Conservation (phyloP, 2,113 vertebrate species). For the Laticauda laticaudata region DNA sequence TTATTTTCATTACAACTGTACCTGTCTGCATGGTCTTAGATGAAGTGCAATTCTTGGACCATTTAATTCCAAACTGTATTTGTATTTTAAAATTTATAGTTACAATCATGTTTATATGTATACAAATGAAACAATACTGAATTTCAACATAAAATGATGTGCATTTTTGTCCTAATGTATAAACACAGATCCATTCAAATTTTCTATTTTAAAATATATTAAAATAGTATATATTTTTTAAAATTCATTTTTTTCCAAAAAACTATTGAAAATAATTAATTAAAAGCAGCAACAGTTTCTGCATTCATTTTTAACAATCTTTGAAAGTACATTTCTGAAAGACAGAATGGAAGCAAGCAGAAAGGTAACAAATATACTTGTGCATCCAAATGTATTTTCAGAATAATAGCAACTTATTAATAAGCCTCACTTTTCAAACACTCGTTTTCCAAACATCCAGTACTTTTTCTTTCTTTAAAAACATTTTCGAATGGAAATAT, state of each 20-base stretch:
- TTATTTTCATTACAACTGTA: neutral
- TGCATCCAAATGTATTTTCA: rapidly evolving
- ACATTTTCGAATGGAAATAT: neutral
- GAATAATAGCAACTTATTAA: neutral
- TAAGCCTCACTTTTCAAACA: neutral
- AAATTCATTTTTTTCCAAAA: conserved; percentile 9
- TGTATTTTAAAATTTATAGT: neutral
- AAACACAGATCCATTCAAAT: neutral
- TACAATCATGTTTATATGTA: neutral
- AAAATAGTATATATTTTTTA: neutral
- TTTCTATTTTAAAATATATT: neutral
- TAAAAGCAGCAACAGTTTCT: conserved; percentile 39
- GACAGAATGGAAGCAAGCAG: neutral
- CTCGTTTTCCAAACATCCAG: neutral
- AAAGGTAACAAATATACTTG: neutral
- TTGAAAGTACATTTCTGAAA: neutral
- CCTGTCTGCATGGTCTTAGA: neutral
- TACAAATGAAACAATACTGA: neutral
- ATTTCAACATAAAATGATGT: neutral
- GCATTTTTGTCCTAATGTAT: conserved; percentile 11
- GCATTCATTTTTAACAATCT: conserved; percentile 23
- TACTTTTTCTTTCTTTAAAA: neutral
- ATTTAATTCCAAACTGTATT: neutral
- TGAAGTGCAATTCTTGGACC: neutral
- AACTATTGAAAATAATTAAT: conserved; percentile 56